Evolutionary conservation across 2,888 invertebrate genomes (phyloP).

Genomic region (Lacanobia wlatinum): DNA sequence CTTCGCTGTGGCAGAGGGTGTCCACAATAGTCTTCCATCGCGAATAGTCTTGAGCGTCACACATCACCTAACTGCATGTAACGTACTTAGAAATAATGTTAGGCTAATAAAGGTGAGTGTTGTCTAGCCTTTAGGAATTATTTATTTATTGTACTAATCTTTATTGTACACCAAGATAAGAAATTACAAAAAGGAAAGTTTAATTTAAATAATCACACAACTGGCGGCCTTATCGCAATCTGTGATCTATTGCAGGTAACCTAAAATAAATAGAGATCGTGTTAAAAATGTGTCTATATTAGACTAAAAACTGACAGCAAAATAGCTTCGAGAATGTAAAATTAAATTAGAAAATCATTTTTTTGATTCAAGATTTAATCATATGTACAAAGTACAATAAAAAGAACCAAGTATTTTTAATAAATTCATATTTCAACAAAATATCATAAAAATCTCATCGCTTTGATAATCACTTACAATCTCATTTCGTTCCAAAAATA

Average conservation of each 20-base stretch:
- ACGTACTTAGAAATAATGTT: background rate
- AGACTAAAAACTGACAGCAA: background rate
- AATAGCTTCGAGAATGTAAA: background rate
- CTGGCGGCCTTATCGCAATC: no score
- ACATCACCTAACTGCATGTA: background rate
- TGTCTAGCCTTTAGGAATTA: background rate
- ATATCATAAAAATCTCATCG: background rate
- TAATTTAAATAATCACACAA: no score
- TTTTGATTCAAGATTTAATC: background rate
- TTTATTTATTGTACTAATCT: no score
- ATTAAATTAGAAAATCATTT: background rate
- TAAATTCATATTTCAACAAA: background rate
- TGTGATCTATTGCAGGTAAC: no score
- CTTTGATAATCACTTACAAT: constrained; percentile 15
- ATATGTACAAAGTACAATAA: background rate
- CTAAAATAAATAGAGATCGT: no score
- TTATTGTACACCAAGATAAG: no score
- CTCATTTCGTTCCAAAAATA: constrained; percentile 15
- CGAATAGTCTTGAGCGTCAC: no score
- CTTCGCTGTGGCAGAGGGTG: no score
- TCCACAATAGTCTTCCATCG: no score
- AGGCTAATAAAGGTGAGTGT: background rate
- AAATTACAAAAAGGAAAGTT: no score
- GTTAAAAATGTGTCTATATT: background rate
- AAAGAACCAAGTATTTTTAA: background rate